Base-by-base conservation (phyloP, 2,113 vertebrate genomes). In the Eptesicus fuscus region DNA sequence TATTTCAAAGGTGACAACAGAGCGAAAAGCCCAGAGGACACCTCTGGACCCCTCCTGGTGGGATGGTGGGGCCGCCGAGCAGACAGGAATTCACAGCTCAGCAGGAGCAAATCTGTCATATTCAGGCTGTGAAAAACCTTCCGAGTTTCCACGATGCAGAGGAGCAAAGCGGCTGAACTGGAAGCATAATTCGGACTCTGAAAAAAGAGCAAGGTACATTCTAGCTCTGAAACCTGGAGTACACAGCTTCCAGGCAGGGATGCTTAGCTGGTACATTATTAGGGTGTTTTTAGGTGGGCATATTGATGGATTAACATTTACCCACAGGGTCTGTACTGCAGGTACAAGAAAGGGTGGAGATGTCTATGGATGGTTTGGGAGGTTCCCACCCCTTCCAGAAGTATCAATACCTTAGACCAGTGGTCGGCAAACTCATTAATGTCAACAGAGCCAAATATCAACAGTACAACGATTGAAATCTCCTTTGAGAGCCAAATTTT, bases 1-100 rank as follows among this genome's bases (percentile, higher is more conserved):
- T 79, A 74, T 93, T 95, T 90, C 88, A 83, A 88, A 93, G 85
- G 80, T 83, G 47, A 90, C 61, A 67, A 87, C 69, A 85, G 47
- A 95, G 84, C 71, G 71, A 70, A 94, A 94, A 92, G 69, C 67
- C 88, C 77, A 42, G 35, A 44, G 32, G 77, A 95, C 73, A 91
- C 77, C 61, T 25, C 53, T 49, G 82, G 88, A 85, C 69, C 61
- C 25, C 53, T 56, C 51, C 59, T 37, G 1, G 22, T 0, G 59
- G 77, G 80, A 93, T 95, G 71, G 84, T 37, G 32, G 25, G 32
- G 4, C 80, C 0, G 22, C 84, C 56, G 61, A 85, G 80, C 53
- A 82, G 80, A 63, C 56, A 71, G 16, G 83, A 88, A 90, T 88
- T 88, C 88, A 61, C 5, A 89, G 73, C 95, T 71, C 87, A 92